Percentiles rank a stretch among this genome's conserved stretches.
Conservation (phyloP, 2,888 invertebrate genomes). For the Aleiodes alternator region DNA sequence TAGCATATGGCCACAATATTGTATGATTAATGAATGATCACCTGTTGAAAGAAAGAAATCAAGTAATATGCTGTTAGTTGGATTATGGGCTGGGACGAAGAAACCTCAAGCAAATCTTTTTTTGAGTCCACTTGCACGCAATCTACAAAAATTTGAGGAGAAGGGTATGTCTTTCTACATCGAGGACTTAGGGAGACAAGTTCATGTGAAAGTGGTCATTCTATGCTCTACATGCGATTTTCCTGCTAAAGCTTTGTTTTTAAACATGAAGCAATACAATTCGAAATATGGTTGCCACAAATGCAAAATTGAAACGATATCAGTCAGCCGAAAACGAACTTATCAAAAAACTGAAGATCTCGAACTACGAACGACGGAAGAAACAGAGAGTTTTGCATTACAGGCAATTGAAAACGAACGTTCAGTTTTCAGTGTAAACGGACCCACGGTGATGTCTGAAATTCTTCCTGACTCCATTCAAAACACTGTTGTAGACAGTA, state of each 20-base stretch:
- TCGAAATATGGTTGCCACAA: conserved; percentile 37
- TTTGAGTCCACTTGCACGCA: conserved; percentile 22
- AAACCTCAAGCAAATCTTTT: conserved; percentile 42
- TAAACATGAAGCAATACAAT: conserved; percentile 36
- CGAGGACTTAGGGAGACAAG: not conserved
- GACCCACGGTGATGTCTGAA: conserved; percentile 36
- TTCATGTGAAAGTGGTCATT: not conserved
- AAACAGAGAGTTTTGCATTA: conserved; percentile 19
- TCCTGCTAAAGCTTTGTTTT: conserved; percentile 33
- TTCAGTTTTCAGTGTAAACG: conserved; percentile 48
- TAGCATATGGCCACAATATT: conserved; percentile 49
- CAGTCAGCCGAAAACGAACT: not conserved
- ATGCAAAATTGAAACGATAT: conserved; percentile 13
- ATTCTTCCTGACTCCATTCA: not conserved
- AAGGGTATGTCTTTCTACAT: not conserved
- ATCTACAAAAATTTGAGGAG: conserved; percentile 2
- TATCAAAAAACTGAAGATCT: conserved; percentile 6
- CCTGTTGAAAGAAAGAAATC: conserved; percentile 27
- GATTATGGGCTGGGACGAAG: conserved; percentile 45
- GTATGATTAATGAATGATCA: conserved; percentile 44
- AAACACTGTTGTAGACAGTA: conserved; percentile 46
- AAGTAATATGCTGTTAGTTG: conserved; percentile 45
- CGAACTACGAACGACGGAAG: conserved; percentile 12
- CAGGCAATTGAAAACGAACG: not conserved
- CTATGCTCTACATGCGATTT: conserved; percentile 34